Conservation (phyloP, 37 sponge, comb jelly and placozoan genomes). For the Spongilla lacustris region DNA sequence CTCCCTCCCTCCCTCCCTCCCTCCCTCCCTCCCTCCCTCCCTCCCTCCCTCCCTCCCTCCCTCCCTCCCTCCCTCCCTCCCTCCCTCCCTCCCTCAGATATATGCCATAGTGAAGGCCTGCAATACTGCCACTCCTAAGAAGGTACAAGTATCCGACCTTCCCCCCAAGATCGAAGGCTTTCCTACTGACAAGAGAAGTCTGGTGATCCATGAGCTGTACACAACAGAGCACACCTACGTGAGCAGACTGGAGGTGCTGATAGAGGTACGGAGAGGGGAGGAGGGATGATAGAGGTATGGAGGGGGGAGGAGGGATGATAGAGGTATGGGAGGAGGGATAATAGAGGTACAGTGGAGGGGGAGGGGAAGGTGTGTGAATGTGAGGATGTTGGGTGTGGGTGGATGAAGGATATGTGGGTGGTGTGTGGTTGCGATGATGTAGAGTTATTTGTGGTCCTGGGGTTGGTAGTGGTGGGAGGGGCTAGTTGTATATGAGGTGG, state of each 20-base stretch:
- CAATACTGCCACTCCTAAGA: constrained; percentile 43
- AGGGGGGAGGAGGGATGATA: too few species aligned
- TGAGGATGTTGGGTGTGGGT: neutral
- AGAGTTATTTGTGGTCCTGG: neutral
- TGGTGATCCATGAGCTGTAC: constrained; percentile 88
- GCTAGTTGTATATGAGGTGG: too few species aligned
- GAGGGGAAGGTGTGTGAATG: neutral
- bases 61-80: constrained; percentile 5
- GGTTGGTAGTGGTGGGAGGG: too few species aligned
- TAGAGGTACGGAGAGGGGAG: constrained; percentile 46
- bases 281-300: too few species aligned
- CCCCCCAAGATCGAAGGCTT: constrained; percentile 52
- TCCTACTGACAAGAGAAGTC: constrained; percentile 48
- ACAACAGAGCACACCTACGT: constrained; percentile 91
- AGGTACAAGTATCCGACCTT: constrained; percentile 51
- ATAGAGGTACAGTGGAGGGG: neutral
- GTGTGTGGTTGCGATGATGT: neutral
- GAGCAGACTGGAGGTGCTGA: constrained; percentile 70
- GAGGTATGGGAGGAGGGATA: neutral
- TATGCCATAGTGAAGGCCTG: constrained; percentile 66
- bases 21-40: neutral
- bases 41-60: constrained; percentile 1
- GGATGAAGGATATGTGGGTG: constrained; percentile 13
- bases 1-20: neutral
- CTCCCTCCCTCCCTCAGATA: constrained; percentile 21